Percentiles rank a stretch among this genome's conserved stretches.
Conservation (phyloP, 2,888 invertebrate genomes). For the Operophtera brumata region DNA sequence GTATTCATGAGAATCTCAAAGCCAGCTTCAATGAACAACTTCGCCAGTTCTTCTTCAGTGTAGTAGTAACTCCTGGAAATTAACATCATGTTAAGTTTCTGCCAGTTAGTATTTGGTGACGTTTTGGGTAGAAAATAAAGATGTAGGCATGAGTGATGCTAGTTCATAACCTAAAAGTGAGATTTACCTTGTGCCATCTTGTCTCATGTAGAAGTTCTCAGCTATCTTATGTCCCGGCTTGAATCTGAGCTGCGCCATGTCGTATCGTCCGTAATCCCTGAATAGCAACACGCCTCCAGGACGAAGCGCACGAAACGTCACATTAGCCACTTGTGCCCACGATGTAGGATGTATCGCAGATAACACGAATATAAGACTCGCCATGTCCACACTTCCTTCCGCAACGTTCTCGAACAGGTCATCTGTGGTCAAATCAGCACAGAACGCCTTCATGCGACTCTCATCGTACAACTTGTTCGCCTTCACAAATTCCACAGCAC, state of each 20-base stretch:
- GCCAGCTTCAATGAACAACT: constrained; percentile 84
- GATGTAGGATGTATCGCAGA: constrained; percentile 96
- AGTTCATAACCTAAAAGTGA: background rate
- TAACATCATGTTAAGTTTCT: background rate
- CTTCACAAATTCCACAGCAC: constrained; percentile 93
- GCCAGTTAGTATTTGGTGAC: background rate
- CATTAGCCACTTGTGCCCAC: constrained; percentile 83
- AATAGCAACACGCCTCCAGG: constrained; percentile 92
- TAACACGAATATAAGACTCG: constrained; percentile 95
- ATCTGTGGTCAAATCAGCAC: constrained; percentile 89
- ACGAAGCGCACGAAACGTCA: constrained; percentile 83
- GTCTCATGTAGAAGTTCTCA: constrained; percentile 96
- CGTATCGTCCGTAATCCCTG: constrained; percentile 96
- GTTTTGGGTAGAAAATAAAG: background rate
- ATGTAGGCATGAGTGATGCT: background rate
- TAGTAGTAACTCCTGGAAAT: constrained; percentile 89
- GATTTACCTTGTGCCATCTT: constrained; percentile 92
- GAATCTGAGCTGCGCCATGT: constrained; percentile 97
- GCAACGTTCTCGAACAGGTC: constrained; percentile 81
- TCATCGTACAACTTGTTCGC: constrained; percentile 83
- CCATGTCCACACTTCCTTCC: constrained; percentile 84
- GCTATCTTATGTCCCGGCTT: constrained; percentile 94
- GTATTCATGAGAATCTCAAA: constrained; percentile 85
- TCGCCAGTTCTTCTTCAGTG: constrained; percentile 84
- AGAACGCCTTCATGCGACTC: constrained; percentile 87